A percentile compares a stretch with the other conserved stretches of the same genome.
Conservation (phyloP, 2,113 vertebrate genomes). For the Lagenorhynchus albirostris region DNA sequence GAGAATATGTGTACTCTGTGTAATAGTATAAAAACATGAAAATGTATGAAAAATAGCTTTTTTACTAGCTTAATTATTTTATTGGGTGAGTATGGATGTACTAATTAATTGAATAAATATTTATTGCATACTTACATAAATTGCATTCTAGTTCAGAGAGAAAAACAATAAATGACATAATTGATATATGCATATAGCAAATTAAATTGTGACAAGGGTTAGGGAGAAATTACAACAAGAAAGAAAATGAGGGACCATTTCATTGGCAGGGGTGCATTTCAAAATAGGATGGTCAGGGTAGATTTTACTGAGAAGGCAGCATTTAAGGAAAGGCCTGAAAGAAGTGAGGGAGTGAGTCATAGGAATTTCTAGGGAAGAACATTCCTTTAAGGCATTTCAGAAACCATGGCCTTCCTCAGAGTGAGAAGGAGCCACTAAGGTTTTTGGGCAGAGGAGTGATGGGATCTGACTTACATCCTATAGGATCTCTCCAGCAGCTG, state of each 20-base stretch:
- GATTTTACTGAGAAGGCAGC: neutral
- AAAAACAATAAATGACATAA: neutral
- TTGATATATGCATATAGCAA: neutral
- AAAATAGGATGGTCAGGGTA: neutral
- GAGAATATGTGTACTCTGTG: neutral
- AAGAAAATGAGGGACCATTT: neutral
- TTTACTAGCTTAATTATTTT: neutral
- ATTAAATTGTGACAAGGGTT: neutral
- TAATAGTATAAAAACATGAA: neutral
- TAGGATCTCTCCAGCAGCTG: neutral
- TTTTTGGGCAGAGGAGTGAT: neutral
- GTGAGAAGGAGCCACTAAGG: neutral
- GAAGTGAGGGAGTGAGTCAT: neutral
- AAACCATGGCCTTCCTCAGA: neutral
- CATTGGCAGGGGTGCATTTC: neutral
- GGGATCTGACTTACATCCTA: rapidly evolving
- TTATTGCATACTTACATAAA: neutral
- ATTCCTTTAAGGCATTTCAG: neutral
- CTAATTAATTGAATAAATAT: neutral
- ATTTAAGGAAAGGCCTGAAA: neutral
- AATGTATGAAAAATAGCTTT: neutral
- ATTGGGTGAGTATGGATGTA: neutral
- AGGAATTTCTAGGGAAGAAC: neutral
- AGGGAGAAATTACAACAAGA: neutral
- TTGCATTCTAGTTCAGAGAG: neutral